phyloP scores from a whole-genome alignment of 2,113 vertebrate species.

The Limnothrissa miodon region DNA sequence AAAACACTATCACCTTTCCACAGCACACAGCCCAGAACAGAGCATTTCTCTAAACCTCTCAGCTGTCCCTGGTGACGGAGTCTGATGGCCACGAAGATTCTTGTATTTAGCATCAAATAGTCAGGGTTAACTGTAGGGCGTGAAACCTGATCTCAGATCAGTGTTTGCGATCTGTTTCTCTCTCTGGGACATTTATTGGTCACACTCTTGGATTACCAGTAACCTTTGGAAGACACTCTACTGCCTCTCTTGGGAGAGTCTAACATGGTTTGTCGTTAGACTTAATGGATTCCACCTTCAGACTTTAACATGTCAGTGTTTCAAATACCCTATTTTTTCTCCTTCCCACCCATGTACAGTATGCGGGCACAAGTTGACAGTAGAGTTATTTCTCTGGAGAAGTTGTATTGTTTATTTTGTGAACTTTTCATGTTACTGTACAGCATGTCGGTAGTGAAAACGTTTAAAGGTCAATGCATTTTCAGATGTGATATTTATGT shows the following conservation, averaged over 20 bases:
- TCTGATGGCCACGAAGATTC: background rate
- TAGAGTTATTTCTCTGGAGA: background rate
- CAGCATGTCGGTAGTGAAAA: constrained; percentile 13
- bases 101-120: background rate
- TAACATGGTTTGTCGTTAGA: background rate
- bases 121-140: constrained; percentile 21
- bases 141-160: constrained; percentile 27
- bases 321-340: background rate
- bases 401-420: background rate
- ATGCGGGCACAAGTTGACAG: background rate
- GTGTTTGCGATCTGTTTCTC: constrained; percentile 29
- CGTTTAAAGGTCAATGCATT: background rate
- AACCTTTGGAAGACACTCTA: background rate
- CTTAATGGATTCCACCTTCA: background rate
- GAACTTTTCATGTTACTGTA: background rate
- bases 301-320: constrained; percentile 8
- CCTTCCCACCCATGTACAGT: background rate
- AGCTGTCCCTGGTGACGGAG: background rate
- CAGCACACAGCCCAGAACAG: too few species aligned
- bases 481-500: background rate
- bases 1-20: background rate
- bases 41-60: too few species aligned
- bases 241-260: background rate
- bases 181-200: background rate
- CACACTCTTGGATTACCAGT: constrained; percentile 10